Evolutionary conservation across 2,113 vertebrate genomes (phyloP).

Genomic region (Oreochromis niloticus): DNA sequence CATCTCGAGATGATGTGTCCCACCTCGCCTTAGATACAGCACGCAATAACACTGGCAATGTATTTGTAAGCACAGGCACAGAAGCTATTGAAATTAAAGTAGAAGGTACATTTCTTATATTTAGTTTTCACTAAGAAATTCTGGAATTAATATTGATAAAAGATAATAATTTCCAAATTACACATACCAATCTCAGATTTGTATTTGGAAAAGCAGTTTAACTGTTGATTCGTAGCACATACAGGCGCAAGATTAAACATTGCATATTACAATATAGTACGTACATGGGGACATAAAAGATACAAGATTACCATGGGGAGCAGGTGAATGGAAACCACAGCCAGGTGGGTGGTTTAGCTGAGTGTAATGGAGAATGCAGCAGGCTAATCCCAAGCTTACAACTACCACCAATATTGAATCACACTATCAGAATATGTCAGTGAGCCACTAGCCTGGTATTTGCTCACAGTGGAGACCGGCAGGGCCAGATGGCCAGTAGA

Average conservation of each 20-base stretch:
- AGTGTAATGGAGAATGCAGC: constrained; percentile 10
- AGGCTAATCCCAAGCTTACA: constrained; percentile 58
- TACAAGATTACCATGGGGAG: constrained; percentile 7
- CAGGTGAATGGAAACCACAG: constrained; percentile 17
- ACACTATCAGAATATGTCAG: constrained; percentile 49
- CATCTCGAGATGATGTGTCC: not conserved
- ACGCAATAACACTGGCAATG: not conserved
- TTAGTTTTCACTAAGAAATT: not conserved
- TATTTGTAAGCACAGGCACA: not conserved
- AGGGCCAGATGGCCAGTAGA: constrained; percentile 56
- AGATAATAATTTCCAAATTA: not conserved
- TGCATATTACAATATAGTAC: not conserved
- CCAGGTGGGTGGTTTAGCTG: constrained; percentile 28
- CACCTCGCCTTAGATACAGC: not conserved
- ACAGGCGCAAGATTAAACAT: not conserved
- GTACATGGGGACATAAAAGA: not conserved
- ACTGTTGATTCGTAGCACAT: not conserved
- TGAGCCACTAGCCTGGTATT: constrained; percentile 22
- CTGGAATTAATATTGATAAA: not conserved
- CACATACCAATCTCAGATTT: not conserved
- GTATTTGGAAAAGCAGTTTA: not conserved
- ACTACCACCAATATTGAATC: constrained; percentile 44
- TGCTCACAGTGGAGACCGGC: constrained; percentile 30
- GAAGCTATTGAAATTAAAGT: not conserved
- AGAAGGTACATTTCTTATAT: not conserved